A percentile compares a stretch with the other conserved stretches of the same genome.
phyloP scores from a whole-genome alignment of 2,888 invertebrate genomes.

The Diaprepes abbreviatus region DNA sequence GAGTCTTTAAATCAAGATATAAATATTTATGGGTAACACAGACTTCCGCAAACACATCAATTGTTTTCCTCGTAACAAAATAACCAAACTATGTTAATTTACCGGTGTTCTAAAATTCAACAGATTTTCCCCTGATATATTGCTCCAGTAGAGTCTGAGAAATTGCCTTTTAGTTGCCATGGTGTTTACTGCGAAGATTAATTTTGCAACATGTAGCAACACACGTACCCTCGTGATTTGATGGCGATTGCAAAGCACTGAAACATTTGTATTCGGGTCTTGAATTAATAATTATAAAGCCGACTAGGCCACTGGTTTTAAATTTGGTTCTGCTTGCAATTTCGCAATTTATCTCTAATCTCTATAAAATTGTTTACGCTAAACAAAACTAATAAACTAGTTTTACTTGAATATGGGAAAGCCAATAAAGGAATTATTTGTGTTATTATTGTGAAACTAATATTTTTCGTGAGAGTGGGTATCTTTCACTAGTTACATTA shows the following conservation, averaged over 20 bases:
- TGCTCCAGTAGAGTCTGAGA: constrained; percentile 17
- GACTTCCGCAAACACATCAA: not conserved
- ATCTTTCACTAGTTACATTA: no score
- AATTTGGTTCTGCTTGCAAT: not conserved
- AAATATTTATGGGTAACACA: not conserved
- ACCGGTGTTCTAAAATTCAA: constrained; percentile 16
- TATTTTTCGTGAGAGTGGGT: no score
- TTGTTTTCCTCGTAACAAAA: constrained; percentile 4
- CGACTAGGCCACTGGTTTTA: not conserved
- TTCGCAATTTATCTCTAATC: not conserved
- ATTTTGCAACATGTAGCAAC: constrained; percentile 18
- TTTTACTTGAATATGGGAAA: no score
- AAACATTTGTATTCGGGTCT: constrained; percentile 9
- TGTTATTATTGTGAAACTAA: no score
- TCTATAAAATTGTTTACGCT: no score
- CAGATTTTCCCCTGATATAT: constrained; percentile 30
- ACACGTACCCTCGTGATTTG: constrained; percentile 26
- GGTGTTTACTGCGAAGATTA: constrained; percentile 18
- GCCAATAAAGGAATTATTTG: no score
- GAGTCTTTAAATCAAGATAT: no score
- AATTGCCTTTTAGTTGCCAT: constrained; percentile 26
- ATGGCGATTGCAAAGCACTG: constrained; percentile 15
- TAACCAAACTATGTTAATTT: constrained; percentile 20
- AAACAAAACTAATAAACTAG: no score
- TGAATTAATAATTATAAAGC: constrained; percentile 17